These are phyloP conservation scores for Balaeniceps rex DNA, from an alignment of 2,113 vertebrate species.

Conservation along the genomic window DNA sequence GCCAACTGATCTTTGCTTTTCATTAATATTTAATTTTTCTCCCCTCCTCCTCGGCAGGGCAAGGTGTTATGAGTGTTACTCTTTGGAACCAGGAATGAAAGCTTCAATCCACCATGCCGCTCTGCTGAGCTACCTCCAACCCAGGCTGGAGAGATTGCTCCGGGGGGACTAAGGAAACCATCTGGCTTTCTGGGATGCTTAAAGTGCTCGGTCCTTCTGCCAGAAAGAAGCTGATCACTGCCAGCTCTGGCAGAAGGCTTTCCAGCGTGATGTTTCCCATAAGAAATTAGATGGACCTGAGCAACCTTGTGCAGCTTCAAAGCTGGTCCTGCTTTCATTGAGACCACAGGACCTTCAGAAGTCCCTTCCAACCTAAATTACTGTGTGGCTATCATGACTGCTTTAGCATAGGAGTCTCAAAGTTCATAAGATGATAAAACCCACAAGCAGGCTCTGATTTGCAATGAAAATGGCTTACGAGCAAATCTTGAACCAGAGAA, in stretches of 20 bases:
- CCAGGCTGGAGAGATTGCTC: not conserved
- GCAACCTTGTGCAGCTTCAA: not conserved
- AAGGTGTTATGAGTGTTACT: not conserved
- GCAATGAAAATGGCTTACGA: fast-evolving
- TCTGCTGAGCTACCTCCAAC: not conserved
- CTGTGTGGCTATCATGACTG: not conserved
- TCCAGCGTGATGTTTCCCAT: not conserved
- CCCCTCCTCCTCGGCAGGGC: not conserved
- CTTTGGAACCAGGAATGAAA: not conserved
- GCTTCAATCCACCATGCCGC: not conserved
- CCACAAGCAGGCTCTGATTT: not conserved
- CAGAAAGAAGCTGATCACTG: not conserved
- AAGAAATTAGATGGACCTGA: not conserved
- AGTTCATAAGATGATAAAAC: not conserved
- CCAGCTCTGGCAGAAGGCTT: not conserved
- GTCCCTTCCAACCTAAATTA: not conserved
- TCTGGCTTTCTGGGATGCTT: not conserved
- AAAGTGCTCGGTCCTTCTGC: not conserved
- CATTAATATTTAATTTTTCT: not conserved
- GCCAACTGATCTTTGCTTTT: not conserved
- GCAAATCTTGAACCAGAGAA: not conserved
- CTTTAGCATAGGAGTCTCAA: not conserved
- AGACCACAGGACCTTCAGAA: not conserved
- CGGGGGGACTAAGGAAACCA: not conserved
- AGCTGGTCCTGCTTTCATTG: not conserved